phyloP scores from a whole-genome alignment of 2,113 vertebrate genomes.

The Cichladusa arquata region DNA sequence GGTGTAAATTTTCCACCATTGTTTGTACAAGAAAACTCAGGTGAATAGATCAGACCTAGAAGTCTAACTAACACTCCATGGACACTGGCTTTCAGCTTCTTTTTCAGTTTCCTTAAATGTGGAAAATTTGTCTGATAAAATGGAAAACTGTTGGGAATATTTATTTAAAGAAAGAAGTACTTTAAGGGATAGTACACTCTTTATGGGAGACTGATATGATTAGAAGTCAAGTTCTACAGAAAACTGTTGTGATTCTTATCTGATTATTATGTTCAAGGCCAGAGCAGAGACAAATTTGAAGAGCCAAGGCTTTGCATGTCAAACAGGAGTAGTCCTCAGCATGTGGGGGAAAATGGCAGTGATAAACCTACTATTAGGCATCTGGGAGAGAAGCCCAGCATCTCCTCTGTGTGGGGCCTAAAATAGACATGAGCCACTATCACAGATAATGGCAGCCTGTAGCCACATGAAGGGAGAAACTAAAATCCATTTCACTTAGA shows the following conservation, averaged over 20 bases:
- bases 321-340: constrained; percentile 34
- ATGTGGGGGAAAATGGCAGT: constrained; percentile 54
- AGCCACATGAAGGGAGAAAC: constrained; percentile 43
- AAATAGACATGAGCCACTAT: constrained; percentile 30
- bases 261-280: constrained; percentile 23
- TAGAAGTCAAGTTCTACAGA: not conserved
- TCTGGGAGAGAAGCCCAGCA: constrained; percentile 38
- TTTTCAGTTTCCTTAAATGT: not conserved
- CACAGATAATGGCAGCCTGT: constrained; percentile 62
- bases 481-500: constrained; percentile 58
- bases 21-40: not conserved
- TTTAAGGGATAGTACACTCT: not conserved
- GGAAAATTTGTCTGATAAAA: not conserved
- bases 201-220: not conserved
- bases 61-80: not conserved
- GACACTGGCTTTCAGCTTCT: not conserved
- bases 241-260: not conserved
- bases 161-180: not conserved
- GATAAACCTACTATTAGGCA: constrained; percentile 59
- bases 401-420: constrained; percentile 45
- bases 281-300: constrained; percentile 17
- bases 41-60: not conserved
- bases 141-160: not conserved
- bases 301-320: constrained; percentile 25
- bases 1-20: not conserved